Percentiles rank a stretch among this genome's conserved stretches.
These are phyloP conservation scores for Mobula birostris DNA, from an alignment of 2,113 vertebrate genomes.

Conservation along the genomic window DNA sequence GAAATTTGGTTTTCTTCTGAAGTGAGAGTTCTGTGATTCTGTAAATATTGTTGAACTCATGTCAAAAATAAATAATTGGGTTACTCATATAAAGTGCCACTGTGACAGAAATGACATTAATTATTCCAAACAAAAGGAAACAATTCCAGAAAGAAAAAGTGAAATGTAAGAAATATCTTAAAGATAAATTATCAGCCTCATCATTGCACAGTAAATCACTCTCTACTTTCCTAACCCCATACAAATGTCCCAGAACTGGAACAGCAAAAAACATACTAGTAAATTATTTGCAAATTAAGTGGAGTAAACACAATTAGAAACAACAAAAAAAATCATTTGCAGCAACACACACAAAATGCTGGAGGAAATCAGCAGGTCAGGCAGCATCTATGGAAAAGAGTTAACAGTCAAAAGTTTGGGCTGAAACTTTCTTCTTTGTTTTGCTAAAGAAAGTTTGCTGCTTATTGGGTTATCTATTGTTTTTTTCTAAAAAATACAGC, in stretches of 20 bases:
- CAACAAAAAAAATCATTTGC: neutral
- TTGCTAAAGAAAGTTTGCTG: neutral
- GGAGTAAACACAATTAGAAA: neutral
- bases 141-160: neutral
- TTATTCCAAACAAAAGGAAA: neutral
- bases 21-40: neutral
- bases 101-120: neutral
- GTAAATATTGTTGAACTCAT: neutral
- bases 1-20: neutral
- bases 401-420: too few relatives aligned
- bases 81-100: neutral
- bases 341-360: too few relatives aligned
- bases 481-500: neutral
- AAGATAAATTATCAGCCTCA: neutral
- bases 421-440: neutral
- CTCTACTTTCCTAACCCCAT: neutral
- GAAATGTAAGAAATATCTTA: neutral
- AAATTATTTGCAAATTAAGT: neutral
- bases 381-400: too few relatives aligned
- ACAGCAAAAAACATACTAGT: neutral
- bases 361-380: too few relatives aligned
- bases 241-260: neutral
- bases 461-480: neutral
- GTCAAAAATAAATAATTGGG: neutral
- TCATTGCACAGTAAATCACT: neutral